Evolutionary conservation across 2,888 invertebrate species (phyloP).

Genomic region (Therioaphis trifolii): DNA sequence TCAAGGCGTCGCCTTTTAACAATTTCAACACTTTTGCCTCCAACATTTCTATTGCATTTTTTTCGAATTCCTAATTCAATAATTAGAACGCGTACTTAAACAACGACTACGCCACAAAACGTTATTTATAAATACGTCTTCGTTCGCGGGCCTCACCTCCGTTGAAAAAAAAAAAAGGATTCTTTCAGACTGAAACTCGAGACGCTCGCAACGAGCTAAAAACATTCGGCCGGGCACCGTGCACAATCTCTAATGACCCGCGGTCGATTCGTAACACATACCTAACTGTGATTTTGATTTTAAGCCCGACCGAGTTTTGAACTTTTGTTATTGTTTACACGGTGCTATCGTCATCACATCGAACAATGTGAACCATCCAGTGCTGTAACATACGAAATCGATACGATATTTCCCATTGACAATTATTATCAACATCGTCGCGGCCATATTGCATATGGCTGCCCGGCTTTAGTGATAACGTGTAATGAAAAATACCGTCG

Average conservation of each 20-base stretch:
- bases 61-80: neutral
- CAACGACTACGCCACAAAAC: too few species aligned
- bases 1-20: slow-evolving; percentile 77
- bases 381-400: neutral
- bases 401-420: neutral
- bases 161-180: too few species aligned
- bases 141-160: too few species aligned
- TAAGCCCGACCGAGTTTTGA: neutral
- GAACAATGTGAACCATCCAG: neutral
- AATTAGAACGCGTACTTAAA: too few species aligned
- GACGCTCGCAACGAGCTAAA: too few species aligned
- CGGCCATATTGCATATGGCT: slow-evolving; percentile 39
- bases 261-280: too few species aligned
- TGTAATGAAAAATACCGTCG: neutral
- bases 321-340: slow-evolving; percentile 44
- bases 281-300: too few species aligned
- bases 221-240: too few species aligned
- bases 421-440: too few species aligned
- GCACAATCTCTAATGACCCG: too few species aligned
- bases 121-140: too few species aligned
- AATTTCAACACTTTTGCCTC: slow-evolving; percentile 76
- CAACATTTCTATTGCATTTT: slow-evolving; percentile 67
- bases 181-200: too few species aligned
- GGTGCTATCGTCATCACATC: slow-evolving; percentile 40
- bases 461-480: slow-evolving; percentile 27